Conservation (phyloP, 2,113 vertebrate species). For the Dicrurus megarhynchus region DNA sequence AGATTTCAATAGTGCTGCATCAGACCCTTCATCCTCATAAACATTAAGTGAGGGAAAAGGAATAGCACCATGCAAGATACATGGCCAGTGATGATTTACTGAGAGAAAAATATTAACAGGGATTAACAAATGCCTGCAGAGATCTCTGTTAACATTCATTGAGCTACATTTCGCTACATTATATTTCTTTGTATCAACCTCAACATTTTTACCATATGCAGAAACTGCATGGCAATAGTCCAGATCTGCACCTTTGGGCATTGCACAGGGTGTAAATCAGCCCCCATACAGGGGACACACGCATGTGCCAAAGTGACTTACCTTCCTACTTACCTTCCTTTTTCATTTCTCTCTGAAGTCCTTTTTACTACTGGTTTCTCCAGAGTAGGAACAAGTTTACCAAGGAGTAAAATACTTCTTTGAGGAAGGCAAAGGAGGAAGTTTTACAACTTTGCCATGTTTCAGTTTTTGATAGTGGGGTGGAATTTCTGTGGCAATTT, state of each 20-base stretch:
- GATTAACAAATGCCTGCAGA: neutral
- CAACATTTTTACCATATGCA: neutral
- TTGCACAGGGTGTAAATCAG: neutral
- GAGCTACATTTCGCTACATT: neutral
- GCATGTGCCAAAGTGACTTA: fast-evolving
- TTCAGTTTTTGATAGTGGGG: neutral
- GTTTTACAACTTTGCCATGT: neutral
- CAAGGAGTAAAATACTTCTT: neutral
- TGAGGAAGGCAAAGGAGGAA: neutral
- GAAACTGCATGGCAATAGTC: neutral
- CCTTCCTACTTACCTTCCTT: neutral
- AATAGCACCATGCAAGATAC: neutral
- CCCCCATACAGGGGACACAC: fast-evolving
- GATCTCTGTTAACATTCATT: neutral
- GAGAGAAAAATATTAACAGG: neutral
- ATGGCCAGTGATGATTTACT: neutral
- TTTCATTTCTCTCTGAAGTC: neutral
- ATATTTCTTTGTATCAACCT: neutral
- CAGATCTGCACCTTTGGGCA: neutral
- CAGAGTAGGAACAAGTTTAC: neutral
- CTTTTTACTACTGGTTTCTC: neutral
- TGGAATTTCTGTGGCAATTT: neutral
- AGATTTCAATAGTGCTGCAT: neutral
- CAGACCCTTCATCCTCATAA: neutral
- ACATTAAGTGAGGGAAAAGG: neutral